Conservation (phyloP, 2,797 vertebrate species). For the Iguana delicatissima region DNA sequence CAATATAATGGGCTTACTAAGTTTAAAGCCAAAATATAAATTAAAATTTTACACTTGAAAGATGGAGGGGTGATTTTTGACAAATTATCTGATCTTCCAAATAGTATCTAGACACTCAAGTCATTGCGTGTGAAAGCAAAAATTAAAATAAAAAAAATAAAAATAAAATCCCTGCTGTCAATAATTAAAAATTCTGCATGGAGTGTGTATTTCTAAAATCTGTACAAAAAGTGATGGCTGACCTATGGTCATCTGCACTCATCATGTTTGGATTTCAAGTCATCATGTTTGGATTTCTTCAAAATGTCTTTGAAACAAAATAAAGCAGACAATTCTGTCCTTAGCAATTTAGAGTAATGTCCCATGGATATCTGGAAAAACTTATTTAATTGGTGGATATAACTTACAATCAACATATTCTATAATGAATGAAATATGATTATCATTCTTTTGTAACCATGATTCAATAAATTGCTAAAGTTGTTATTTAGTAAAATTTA, state of each 20-base stretch:
- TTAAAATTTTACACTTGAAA: conserved; percentile 65
- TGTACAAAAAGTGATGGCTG: neutral
- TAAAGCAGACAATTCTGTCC: neutral
- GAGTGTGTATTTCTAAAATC: neutral
- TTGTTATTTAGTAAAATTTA: no score
- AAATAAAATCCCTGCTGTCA: conserved; percentile 49
- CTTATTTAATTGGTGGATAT: no score
- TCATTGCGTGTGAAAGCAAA: conserved; percentile 47
- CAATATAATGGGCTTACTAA: conserved; percentile 47
- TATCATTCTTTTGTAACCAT: no score
- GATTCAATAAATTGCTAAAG: no score
- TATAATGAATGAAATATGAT: no score
- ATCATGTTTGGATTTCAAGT: conserved; percentile 43
- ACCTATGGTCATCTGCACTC: no score
- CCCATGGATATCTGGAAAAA: no score
- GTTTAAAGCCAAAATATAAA: conserved; percentile 66
- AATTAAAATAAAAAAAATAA: conserved; percentile 21
- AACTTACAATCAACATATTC: no score
- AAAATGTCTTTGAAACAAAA: neutral
- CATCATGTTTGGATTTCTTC: neutral
- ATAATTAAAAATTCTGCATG: conserved; percentile 43
- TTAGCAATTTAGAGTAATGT: conserved; percentile 6
- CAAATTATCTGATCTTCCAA: conserved; percentile 61
- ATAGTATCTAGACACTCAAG: conserved; percentile 57
- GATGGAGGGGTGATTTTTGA: conserved; percentile 48